Conservation (phyloP, 2,888 invertebrate species). For the Griposia aprilina region DNA sequence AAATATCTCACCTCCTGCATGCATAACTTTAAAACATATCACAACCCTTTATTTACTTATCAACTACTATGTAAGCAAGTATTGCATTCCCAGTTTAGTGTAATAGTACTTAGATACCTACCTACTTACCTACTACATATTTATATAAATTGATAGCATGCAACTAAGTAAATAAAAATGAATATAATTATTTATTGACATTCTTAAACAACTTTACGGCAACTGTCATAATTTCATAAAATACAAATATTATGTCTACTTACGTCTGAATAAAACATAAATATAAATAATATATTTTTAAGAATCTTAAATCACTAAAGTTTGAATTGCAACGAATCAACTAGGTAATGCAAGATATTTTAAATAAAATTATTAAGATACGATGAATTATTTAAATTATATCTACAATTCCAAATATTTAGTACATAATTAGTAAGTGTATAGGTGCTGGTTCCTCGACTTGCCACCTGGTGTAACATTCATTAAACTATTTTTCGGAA, state of each 20-base stretch:
- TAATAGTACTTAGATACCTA: neutral
- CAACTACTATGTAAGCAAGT: constrained; percentile 31
- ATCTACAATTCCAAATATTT: no score
- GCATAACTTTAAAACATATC: constrained; percentile 14
- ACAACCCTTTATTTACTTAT: constrained; percentile 21
- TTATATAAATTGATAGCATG: constrained; percentile 49
- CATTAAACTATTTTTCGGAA: no score
- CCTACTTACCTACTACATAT: constrained; percentile 13
- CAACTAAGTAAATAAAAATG: constrained; percentile 38
- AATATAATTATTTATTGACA: constrained; percentile 49
- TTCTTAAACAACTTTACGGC: constrained; percentile 44
- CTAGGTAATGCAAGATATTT: constrained; percentile 24
- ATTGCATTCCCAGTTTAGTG: constrained; percentile 7
- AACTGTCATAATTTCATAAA: constrained; percentile 54
- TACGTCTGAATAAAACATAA: constrained; percentile 42
- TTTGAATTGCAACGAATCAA: constrained; percentile 28
- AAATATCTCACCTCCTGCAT: neutral
- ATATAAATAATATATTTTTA: constrained; percentile 35
- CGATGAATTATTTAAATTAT: constrained; percentile 4
- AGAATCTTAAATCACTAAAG: constrained; percentile 35
- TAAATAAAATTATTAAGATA: constrained; percentile 22
- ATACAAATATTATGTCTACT: constrained; percentile 42
- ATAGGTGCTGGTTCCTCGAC: neutral
- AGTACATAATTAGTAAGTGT: neutral
- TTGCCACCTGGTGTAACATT: neutral